phyloP scores from a whole-genome alignment of 2,888 invertebrate genomes.

The Caenorhabditis plicata region DNA sequence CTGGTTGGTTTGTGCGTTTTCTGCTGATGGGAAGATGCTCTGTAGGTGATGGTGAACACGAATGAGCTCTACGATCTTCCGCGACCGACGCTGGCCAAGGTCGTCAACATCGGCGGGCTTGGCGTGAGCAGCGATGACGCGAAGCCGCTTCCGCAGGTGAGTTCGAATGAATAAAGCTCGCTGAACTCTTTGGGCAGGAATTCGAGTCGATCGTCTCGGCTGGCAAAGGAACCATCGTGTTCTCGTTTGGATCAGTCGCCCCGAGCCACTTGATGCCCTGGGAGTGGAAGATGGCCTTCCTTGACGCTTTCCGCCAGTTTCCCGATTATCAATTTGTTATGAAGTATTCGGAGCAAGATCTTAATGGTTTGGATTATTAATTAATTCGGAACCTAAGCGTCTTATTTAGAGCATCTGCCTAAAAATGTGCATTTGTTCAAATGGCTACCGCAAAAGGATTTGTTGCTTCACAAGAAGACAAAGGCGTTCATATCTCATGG shows the following conservation, averaged over 20 bases:
- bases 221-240: constrained; percentile 43
- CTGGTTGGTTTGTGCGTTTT: constrained; percentile 10
- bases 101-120: constrained; percentile 55
- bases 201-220: constrained; percentile 40
- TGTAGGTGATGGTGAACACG: constrained; percentile 48
- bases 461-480: constrained; percentile 73
- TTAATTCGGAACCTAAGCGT: not conserved
- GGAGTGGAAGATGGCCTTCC: constrained; percentile 31
- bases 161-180: not conserved
- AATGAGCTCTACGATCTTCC: constrained; percentile 54
- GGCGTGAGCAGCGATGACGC: constrained; percentile 48
- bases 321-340: constrained; percentile 48
- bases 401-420: constrained; percentile 16
- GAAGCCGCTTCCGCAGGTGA: constrained; percentile 36
- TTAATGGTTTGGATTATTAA: constrained; percentile 6
- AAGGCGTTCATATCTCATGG: constrained; percentile 76
- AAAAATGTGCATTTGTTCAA: constrained; percentile 45
- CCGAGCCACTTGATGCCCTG: constrained; percentile 38
- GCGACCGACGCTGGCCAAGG: constrained; percentile 51
- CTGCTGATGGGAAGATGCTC: not conserved
- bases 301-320: constrained; percentile 40
- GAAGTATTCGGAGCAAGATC: constrained; percentile 36
- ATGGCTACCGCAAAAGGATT: constrained; percentile 54
- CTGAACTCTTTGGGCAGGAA: not conserved
- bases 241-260: constrained; percentile 53